These are phyloP conservation scores for Trichechus manatus DNA, from an alignment of 2,113 vertebrate genomes.

Conservation along the genomic window DNA sequence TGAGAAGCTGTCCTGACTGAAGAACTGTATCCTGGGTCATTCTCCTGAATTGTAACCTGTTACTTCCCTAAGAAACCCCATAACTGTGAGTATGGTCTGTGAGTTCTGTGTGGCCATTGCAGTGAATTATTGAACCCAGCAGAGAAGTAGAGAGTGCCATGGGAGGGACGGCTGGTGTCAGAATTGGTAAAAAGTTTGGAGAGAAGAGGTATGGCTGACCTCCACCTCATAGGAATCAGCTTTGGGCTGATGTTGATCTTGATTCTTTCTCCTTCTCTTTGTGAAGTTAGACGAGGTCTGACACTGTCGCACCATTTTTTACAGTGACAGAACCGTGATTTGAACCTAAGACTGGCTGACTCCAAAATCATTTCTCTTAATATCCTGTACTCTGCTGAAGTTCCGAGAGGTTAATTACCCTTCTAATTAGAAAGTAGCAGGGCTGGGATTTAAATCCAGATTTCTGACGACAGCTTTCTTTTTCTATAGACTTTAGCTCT, in stretches of 20 bases:
- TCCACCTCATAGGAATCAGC: not conserved
- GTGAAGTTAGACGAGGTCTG: not conserved
- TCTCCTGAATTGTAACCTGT: not conserved
- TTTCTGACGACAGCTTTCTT: not conserved
- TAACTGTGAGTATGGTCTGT: not conserved
- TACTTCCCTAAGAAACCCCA: not conserved
- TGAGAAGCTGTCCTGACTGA: not conserved
- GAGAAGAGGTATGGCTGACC: not conserved
- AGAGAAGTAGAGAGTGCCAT: not conserved
- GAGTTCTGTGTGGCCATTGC: not conserved
- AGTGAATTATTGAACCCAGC: not conserved
- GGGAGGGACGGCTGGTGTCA: not conserved
- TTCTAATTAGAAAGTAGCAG: slow-evolving; percentile 43
- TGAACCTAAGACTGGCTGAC: slow-evolving; percentile 22
- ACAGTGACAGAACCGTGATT: not conserved
- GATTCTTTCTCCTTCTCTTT: not conserved
- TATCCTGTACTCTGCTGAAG: not conserved
- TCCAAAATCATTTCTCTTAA: slow-evolving; percentile 19
- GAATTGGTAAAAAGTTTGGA: not conserved
- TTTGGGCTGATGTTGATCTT: not conserved
- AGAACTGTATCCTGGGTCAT: not conserved
- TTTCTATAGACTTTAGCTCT: not conserved
- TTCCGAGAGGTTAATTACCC: slow-evolving; percentile 58
- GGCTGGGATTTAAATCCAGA: slow-evolving; percentile 1
- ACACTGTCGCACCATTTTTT: not conserved